Percentiles rank a stretch among this genome's conserved stretches.
phyloP scores from a whole-genome alignment of 1,140 invertebrate species.

The Drosophila insularis region DNA sequence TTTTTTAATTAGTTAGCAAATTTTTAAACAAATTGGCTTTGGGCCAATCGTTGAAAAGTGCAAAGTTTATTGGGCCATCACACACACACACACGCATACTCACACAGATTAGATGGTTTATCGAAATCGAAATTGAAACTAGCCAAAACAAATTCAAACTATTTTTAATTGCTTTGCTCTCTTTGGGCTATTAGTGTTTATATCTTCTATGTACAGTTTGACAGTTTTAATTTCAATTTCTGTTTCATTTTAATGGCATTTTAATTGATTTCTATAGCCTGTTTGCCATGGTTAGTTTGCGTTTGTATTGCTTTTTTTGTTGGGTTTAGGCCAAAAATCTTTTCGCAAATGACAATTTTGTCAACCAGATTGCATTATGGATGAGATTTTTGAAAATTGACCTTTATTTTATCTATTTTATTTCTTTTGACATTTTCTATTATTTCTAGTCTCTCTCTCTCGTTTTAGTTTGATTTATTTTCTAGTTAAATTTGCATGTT shows the following conservation, averaged over 20 bases:
- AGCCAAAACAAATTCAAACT: slow-evolving; percentile 32
- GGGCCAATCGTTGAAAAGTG: slow-evolving; percentile 25
- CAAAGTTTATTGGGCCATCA: slow-evolving; percentile 16
- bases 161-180: slow-evolving; percentile 51
- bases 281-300: slow-evolving; percentile 22
- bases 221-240: slow-evolving; percentile 61
- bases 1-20: not conserved
- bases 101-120: not conserved
- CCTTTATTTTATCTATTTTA: not conserved
- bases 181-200: slow-evolving; percentile 27
- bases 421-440: not conserved
- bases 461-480: too few species aligned
- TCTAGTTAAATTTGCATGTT: too few species aligned
- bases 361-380: not conserved
- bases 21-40: not conserved
- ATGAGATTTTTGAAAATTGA: not conserved
- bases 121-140: slow-evolving; percentile 60
- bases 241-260: slow-evolving; percentile 49
- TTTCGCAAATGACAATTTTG: slow-evolving; percentile 29
- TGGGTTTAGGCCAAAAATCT: slow-evolving; percentile 13
- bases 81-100: not conserved
- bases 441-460: not conserved
- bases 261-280: slow-evolving; percentile 51
- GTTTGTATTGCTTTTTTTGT: not conserved
- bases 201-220: slow-evolving; percentile 30